Conservation (phyloP, 2,888 invertebrate species). For the Drosophila diplacantha region DNA sequence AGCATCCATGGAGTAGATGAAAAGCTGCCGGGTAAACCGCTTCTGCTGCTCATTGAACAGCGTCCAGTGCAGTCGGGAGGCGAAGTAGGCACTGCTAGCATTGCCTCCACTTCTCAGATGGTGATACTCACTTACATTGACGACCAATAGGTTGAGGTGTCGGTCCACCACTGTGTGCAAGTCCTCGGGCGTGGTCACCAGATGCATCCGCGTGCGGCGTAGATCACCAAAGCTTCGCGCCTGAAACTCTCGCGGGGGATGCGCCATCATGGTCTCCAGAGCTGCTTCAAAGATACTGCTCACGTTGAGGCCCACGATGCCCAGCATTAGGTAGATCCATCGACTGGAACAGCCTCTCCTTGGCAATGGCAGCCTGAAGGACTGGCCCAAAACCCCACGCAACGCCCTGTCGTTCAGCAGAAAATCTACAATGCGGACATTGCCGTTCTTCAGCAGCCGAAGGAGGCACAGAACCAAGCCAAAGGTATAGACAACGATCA, state of each 20-base stretch:
- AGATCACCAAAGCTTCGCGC: slow-evolving; percentile 51
- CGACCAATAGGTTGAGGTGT: neutral
- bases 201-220: slow-evolving; percentile 14
- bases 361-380: slow-evolving; percentile 34
- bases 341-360: slow-evolving; percentile 9
- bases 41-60: slow-evolving; percentile 52
- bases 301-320: slow-evolving; percentile 51
- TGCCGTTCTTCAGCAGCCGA: slow-evolving; percentile 5
- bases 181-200: slow-evolving; percentile 34
- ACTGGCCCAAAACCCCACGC: slow-evolving; percentile 59
- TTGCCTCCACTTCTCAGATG: slow-evolving; percentile 45
- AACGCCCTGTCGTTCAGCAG: slow-evolving; percentile 54
- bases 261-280: slow-evolving; percentile 56
- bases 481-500: slow-evolving; percentile 38
- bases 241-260: slow-evolving; percentile 53
- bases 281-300: slow-evolving; percentile 54
- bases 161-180: neutral
- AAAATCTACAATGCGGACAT: slow-evolving; percentile 32
- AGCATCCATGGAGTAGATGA: slow-evolving; percentile 54
- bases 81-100: slow-evolving; percentile 49
- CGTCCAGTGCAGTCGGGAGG: slow-evolving; percentile 52
- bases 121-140: slow-evolving; percentile 34
- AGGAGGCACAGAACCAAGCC: slow-evolving; percentile 47
- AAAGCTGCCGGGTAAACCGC: slow-evolving; percentile 51
- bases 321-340: slow-evolving; percentile 48